A percentile compares a stretch with the other conserved stretches of the same genome.
Conservation (phyloP, 2,797 vertebrate genomes). For the Melanogrammus aeglefinus region DNA sequence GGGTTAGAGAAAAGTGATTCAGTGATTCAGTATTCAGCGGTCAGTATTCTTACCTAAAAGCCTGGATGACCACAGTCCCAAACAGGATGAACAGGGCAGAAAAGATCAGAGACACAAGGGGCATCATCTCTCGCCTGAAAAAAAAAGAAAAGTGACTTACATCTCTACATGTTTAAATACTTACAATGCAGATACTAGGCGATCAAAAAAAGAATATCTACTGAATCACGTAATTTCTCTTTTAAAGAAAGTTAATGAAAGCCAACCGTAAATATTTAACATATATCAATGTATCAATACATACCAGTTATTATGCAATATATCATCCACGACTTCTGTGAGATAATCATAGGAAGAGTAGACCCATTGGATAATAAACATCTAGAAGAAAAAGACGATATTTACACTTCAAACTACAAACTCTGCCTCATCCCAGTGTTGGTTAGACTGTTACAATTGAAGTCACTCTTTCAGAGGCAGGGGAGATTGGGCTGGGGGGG, state of each 20-base stretch:
- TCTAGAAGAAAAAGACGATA: conserved; percentile 59
- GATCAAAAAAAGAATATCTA: not conserved
- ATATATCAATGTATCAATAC: conserved; percentile 6
- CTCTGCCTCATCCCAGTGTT: no score
- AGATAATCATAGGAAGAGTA: conserved; percentile 80
- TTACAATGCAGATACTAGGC: not conserved
- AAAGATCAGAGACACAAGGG: conserved; percentile 93
- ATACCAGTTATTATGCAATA: conserved; percentile 94
- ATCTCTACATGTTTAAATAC: not conserved
- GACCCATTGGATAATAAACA: conserved; percentile 91
- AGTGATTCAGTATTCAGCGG: no score
- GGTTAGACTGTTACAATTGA: not conserved
- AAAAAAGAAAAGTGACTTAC: not conserved
- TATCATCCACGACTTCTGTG: conserved; percentile 83
- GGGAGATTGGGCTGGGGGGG: not conserved
- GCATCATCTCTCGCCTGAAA: conserved; percentile 97
- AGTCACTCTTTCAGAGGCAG: not conserved
- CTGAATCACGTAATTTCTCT: not conserved
- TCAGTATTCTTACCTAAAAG: conserved; percentile 82
- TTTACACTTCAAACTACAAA: not conserved
- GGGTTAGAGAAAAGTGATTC: not conserved
- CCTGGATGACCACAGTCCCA: conserved; percentile 92
- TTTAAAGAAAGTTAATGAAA: no score
- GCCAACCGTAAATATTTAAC: not conserved
- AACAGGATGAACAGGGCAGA: conserved; percentile 96